phyloP scores from a whole-genome alignment of 2,113 vertebrate genomes.

The Gallinago paraguaiae region DNA sequence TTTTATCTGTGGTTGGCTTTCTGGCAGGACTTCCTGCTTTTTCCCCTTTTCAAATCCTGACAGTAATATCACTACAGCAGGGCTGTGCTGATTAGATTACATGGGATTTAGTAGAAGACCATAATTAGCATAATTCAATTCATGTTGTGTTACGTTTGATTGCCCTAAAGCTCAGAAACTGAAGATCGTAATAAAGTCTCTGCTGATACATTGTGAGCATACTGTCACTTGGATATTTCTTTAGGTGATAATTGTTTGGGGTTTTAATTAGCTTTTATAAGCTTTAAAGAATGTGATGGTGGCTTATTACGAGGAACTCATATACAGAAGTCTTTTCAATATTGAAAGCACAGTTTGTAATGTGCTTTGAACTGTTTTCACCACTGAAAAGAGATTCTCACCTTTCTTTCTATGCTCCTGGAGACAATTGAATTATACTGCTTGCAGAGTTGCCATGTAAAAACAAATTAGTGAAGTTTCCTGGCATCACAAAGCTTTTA shows the following conservation, averaged over 20 bases:
- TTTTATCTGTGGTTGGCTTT: not conserved
- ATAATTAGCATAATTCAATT: slow-evolving; percentile 1
- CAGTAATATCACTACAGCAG: not conserved
- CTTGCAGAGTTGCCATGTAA: not conserved
- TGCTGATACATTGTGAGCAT: not conserved
- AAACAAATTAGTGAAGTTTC: not conserved
- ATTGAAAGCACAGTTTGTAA: not conserved
- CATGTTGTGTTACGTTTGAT: not conserved
- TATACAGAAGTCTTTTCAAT: not conserved
- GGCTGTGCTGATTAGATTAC: not conserved
- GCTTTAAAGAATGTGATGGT: not conserved
- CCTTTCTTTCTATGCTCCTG: not conserved
- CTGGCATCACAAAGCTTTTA: not conserved
- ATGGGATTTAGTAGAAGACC: not conserved
- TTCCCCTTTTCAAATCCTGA: not conserved
- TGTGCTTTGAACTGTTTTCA: not conserved
- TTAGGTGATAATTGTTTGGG: not conserved
- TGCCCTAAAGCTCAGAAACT: not conserved
- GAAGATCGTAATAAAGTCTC: not conserved
- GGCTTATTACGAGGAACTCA: not conserved
- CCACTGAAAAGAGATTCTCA: not conserved
- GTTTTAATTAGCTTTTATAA: not conserved
- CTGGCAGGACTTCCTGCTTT: not conserved
- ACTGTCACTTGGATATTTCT: not conserved
- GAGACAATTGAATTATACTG: not conserved